Percentiles rank a stretch among this genome's conserved stretches.
phyloP scores from a whole-genome alignment of 1,140 invertebrate species.

The Bathynomus jamesi region DNA sequence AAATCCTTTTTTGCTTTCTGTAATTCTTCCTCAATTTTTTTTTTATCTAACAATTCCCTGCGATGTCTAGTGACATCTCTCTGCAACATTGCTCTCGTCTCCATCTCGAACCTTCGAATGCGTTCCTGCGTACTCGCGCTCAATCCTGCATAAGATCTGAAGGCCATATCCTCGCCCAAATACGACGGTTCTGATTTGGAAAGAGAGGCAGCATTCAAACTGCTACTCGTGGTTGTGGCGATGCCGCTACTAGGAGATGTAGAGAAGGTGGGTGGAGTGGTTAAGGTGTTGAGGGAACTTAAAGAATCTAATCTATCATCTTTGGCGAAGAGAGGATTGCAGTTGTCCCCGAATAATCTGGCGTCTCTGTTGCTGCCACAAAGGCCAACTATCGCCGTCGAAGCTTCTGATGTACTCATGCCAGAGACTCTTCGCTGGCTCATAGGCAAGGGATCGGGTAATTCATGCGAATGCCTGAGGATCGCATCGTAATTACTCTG shows the following conservation, averaged over 20 bases:
- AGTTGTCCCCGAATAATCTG: background rate
- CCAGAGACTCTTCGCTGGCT: slow-evolving; percentile 26
- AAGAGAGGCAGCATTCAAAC: slow-evolving; percentile 20
- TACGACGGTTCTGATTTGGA: slow-evolving; percentile 11
- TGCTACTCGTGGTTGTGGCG: background rate
- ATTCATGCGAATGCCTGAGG: slow-evolving; percentile 9
- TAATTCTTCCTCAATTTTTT: slow-evolving; percentile 54
- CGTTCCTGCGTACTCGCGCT: slow-evolving; percentile 55
- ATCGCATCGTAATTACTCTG: slow-evolving; percentile 22
- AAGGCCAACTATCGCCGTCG: no score
- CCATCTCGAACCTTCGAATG: slow-evolving; percentile 60
- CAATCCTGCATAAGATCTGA: slow-evolving; percentile 52
- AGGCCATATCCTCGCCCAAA: slow-evolving; percentile 48
- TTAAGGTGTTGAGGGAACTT: background rate
- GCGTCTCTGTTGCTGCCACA: background rate
- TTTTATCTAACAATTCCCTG: slow-evolving; percentile 48
- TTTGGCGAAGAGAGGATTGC: background rate
- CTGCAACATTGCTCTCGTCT: slow-evolving; percentile 57
- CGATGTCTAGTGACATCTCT: slow-evolving; percentile 21
- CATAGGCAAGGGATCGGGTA: slow-evolving; percentile 22
- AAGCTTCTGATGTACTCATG: slow-evolving; percentile 8
- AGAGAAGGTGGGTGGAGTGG: background rate
- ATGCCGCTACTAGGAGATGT: slow-evolving; percentile 4
- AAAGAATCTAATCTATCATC: slow-evolving; percentile 8
- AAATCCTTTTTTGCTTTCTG: slow-evolving; percentile 55